These are phyloP conservation scores for Acholoe squamosa DNA, from an alignment of 2,888 invertebrate species.

Conservation along the genomic window DNA sequence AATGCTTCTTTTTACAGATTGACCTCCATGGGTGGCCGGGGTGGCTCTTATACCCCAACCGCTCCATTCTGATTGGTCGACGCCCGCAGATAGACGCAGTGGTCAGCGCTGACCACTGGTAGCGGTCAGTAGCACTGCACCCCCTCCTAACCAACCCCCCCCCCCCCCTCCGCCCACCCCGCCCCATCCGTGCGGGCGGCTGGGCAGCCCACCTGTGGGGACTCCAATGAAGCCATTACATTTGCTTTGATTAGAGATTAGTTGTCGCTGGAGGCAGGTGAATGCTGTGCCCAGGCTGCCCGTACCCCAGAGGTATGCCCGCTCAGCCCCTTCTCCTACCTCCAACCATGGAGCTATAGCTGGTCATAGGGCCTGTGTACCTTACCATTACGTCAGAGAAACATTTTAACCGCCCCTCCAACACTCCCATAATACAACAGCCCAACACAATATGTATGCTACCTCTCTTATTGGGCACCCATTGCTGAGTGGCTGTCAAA, in stretches of 20 bases:
- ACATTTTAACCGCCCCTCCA: slow-evolving; percentile 39
- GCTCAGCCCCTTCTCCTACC: background rate
- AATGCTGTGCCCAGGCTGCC: background rate
- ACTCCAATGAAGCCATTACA: slow-evolving; percentile 57
- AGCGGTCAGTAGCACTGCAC: background rate
- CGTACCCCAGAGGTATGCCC: background rate
- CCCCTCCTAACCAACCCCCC: background rate
- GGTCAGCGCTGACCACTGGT: slow-evolving; percentile 25
- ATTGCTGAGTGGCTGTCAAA: slow-evolving; percentile 41
- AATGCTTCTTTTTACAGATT: background rate
- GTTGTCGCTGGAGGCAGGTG: background rate
- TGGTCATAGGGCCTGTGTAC: background rate
- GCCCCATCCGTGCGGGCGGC: background rate
- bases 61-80: slow-evolving; percentile 11
- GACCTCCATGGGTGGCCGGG: slow-evolving; percentile 2
- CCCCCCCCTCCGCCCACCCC: background rate
- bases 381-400: slow-evolving; percentile 24
- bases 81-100: slow-evolving; percentile 27
- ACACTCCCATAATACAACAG: slow-evolving; percentile 47
- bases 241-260: slow-evolving; percentile 59
- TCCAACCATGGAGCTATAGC: background rate
- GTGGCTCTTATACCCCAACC: slow-evolving; percentile 12
- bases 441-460: slow-evolving; percentile 32
- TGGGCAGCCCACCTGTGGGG: background rate
- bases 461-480: background rate